Conservation (phyloP, 2,888 invertebrate species). For the Platycheirus albimanus region DNA sequence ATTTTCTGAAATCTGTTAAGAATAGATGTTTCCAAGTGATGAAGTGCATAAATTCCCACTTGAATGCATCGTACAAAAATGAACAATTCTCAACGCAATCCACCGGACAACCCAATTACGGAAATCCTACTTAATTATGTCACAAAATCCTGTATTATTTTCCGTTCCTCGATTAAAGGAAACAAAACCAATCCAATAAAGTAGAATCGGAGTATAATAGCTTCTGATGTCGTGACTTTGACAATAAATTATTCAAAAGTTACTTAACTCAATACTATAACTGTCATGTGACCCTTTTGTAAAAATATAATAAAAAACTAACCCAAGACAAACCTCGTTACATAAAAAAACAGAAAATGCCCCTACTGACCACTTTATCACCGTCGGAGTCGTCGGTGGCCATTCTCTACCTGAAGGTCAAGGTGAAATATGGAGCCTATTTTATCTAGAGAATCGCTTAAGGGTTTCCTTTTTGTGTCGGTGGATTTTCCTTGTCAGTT, state of each 20-base stretch:
- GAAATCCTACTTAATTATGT: no score
- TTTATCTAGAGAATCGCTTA: constrained; percentile 1
- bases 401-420: background rate
- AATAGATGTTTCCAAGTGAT: no score
- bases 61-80: no score
- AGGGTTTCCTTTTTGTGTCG: background rate
- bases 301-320: background rate
- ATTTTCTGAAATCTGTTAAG: no score
- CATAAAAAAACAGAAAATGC: background rate
- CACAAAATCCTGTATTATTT: no score
- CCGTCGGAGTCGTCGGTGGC: no score
- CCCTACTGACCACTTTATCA: background rate
- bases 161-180: no score
- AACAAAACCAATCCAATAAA: no score
- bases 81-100: no score
- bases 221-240: background rate
- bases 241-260: background rate
- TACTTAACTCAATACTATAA: background rate
- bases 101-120: no score
- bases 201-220: no score
- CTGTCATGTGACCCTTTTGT: background rate
- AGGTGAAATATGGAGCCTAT: constrained; percentile 2
- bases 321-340: background rate
- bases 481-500: constrained; percentile 9
- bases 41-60: no score